Percentiles rank a stretch among this genome's conserved stretches.
phyloP scores from a whole-genome alignment of 1,140 invertebrate species.

The Sycophaga agraensis region DNA sequence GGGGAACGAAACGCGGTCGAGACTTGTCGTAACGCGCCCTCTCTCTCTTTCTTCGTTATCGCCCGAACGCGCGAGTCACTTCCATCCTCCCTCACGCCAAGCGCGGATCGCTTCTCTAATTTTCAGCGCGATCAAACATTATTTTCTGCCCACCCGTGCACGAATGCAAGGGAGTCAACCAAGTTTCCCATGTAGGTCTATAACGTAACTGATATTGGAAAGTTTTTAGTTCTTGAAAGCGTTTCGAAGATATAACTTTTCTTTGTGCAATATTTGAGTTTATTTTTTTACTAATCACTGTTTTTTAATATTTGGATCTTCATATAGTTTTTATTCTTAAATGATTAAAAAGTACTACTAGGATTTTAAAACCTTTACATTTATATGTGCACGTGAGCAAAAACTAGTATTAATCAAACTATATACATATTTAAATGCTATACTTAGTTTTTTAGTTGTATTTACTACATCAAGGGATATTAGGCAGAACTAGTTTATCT shows the following conservation, averaged over 20 bases:
- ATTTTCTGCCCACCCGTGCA: constrained; percentile 36
- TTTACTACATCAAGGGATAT: too few relatives aligned
- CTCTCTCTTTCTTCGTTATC: constrained; percentile 27
- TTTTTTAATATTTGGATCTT: too few relatives aligned
- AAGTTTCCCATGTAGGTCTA: too few relatives aligned
- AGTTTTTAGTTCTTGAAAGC: constrained; percentile 44
- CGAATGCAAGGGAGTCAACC: neutral
- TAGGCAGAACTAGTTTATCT: too few relatives aligned
- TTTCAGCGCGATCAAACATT: constrained; percentile 50
- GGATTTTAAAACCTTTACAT: too few relatives aligned
- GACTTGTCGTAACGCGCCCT: constrained; percentile 6
- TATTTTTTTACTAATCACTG: neutral
- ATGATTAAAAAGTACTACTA: too few relatives aligned
- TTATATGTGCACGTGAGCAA: too few relatives aligned
- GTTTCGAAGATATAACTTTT: constrained; percentile 30
- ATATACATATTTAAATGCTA: too few relatives aligned
- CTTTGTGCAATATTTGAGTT: neutral
- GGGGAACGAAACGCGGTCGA: constrained; percentile 22
- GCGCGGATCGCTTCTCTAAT: constrained; percentile 43
- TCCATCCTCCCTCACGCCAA: constrained; percentile 19
- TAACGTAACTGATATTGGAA: constrained; percentile 44
- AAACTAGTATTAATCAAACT: too few relatives aligned
- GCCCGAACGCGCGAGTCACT: neutral
- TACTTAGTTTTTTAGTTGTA: too few relatives aligned
- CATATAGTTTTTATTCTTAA: too few relatives aligned